Evolutionary conservation across 2,888 invertebrate genomes (phyloP).

Genomic region (Pharmacophagus antenor): DNA sequence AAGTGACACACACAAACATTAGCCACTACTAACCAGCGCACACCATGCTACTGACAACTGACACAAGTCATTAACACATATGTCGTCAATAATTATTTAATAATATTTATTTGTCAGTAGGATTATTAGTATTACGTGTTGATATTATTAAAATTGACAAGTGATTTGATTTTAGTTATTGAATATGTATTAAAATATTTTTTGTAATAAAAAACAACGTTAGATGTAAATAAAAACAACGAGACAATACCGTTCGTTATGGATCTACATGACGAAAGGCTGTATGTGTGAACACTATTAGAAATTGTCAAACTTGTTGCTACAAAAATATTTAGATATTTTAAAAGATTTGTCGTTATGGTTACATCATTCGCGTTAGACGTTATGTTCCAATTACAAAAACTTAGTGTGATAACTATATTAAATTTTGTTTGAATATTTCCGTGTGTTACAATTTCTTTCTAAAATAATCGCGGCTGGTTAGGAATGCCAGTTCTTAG

Average conservation of each 20-base stretch:
- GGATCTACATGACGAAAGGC: slow-evolving; percentile 8
- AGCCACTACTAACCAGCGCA: slow-evolving; percentile 63
- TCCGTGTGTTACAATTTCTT: background rate
- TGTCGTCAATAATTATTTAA: background rate
- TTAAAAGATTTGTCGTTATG: background rate
- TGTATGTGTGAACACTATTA: slow-evolving; percentile 25
- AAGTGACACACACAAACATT: slow-evolving; percentile 75
- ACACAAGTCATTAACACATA: slow-evolving; percentile 24
- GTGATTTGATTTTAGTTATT: background rate
- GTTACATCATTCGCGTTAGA: slow-evolving; percentile 2
- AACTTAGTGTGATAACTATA: background rate
- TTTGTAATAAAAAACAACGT: slow-evolving; percentile 7
- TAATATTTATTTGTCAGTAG: slow-evolving; percentile 15
- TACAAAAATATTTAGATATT: slow-evolving; percentile 15
- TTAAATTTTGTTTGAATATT: background rate
- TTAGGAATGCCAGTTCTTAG: slow-evolving; percentile 28
- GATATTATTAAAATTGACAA: slow-evolving; percentile 2
- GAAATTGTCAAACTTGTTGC: slow-evolving; percentile 18
- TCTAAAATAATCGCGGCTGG: slow-evolving; percentile 25
- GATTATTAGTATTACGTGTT: slow-evolving; percentile 15
- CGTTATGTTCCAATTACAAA: background rate
- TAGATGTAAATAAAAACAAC: slow-evolving; percentile 19
- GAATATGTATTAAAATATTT: background rate
- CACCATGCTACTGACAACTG: slow-evolving; percentile 42
- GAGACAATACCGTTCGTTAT: slow-evolving; percentile 27